Evolutionary conservation across 2,797 vertebrate genomes (phyloP).

Genomic region (Thamnophis elegans): DNA sequence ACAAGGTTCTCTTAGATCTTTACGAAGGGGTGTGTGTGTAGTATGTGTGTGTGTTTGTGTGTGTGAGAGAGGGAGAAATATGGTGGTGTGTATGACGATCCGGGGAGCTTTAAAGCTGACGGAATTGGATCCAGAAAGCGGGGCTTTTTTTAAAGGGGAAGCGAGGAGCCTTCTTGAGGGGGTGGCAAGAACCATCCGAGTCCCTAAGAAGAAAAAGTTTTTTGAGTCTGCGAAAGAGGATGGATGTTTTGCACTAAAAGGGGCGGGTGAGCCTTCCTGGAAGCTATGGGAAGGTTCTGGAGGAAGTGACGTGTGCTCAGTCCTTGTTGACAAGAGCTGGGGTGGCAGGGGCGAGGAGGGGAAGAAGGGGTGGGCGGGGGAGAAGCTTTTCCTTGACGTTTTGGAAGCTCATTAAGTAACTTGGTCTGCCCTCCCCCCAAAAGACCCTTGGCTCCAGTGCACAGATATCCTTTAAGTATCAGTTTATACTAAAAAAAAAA

Average conservation of each 20-base stretch:
- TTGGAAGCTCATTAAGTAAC: background rate
- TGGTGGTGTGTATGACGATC: background rate
- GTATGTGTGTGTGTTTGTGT: background rate
- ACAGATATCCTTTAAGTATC: background rate
- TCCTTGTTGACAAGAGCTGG: slow-evolving; percentile 19
- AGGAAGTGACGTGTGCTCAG: slow-evolving; percentile 27
- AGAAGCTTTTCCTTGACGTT: background rate
- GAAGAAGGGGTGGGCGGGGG: background rate
- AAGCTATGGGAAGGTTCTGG: slow-evolving; percentile 9
- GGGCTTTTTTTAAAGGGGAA: background rate
- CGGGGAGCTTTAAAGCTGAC: background rate
- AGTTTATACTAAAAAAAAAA: slow-evolving; percentile 7
- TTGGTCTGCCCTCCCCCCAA: background rate
- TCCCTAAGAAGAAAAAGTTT: background rate
- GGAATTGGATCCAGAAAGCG: background rate
- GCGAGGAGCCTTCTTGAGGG: background rate
- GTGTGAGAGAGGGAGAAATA: background rate
- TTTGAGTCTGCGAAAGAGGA: background rate
- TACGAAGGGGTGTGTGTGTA: background rate
- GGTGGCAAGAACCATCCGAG: background rate
- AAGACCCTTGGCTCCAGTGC: background rate
- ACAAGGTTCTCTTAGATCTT: background rate
- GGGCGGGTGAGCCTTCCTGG: slow-evolving; percentile 21
- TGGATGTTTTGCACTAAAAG: background rate
- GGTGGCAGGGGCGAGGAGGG: background rate